Evolutionary conservation across 2,797 vertebrate genomes (phyloP), one percentile per base, ranked within the genome.

Genomic region (Falco biarmicus): DNA sequence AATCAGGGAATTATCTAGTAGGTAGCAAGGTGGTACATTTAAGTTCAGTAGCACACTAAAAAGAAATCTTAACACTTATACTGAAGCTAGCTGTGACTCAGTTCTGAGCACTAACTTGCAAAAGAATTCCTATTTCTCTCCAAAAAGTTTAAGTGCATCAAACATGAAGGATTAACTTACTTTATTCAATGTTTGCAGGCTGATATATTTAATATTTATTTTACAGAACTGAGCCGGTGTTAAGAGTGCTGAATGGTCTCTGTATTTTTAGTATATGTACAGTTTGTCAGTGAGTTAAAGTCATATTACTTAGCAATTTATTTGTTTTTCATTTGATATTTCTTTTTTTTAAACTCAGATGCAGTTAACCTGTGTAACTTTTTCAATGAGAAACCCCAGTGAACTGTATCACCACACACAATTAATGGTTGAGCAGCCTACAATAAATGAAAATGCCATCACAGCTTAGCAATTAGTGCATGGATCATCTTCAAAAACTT

Each of bases 371-470:
- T 97, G 96, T 96, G 81, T 66, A 95, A 90, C 56, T 95, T 94
- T n/a, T 87, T 97, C 83, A 96, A 95, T 96, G 94, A 96, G 94
- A 96, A 97, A 95, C 56, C 89, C 61, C 90, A 96, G n/a, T 96
- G 93, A 97, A 95, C 97, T 95, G 63, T 95, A 95, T 92, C 87
- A 91, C 71, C 15, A 80, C 56, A 96, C 45, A 92, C 93, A 97
- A 95, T 96, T 97, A 98, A 97, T 90, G 68, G 47, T 15, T 96
- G 95, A 97, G 47, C 56, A 51, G 59, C 69, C 77, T 95, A 54
- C 95, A 97, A 96, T 93, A 98, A 97, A 97, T 96, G 91, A 97
- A 98, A 98, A 98, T 98, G 95, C 54, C 93, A 97, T 73, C 82
- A 90, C 6, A 15, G 74, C 57, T 96, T 96, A 88, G 81, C 90